Evolutionary conservation across 2,113 vertebrate species (phyloP), one percentile per base, ranked within the genome.

Genomic region (Natator depressus): DNA sequence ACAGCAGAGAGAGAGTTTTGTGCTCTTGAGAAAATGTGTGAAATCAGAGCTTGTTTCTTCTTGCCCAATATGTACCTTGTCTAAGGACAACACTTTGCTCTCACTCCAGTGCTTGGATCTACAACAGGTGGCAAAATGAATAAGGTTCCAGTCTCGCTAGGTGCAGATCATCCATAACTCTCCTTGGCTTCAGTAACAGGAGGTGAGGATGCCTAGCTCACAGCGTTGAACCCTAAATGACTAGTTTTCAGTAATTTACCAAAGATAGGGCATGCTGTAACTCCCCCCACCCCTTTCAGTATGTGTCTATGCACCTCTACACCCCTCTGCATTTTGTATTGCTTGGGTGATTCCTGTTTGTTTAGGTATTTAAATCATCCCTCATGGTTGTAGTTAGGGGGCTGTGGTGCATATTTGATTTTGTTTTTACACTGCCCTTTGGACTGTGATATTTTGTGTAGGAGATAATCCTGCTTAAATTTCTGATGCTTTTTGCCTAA

Each of bases 11-110:
- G 82, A 81, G 46, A 47, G 95, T 93, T 95, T 83, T 91, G 62
- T 94, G 80, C 95, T 95, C 95, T 94, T 13, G 0, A 93, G 97
- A 94, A 89, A 65, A 55, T 93, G 24, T 1, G 50, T 81, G 89
- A 87, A 91, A 55, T 57, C 2, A 3, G 24, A 20, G 54, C 90
- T 84, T 0, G 62, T 87, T 93, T 49, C 8, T 25, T 8, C 94
- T 89, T 87, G 95, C 55, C 1, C 0, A 4, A 47, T 35, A 80
- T 59, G 59, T 82, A 81, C 82, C 91, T 81, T 50, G 35, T 42
- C 54, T 79, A 80, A 85, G 91, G 76, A 80, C 87, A 2, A 27
- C 0, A 1, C 78, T 50, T 80, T 0, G 4, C 84, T 85, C 54
- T 87, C 38, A 2, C 85, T 93, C 24, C 10, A 2, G 80, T 88